Evolutionary conservation across 1,140 invertebrate species (phyloP), one percentile per base, ranked within the genome.

Genomic region (Drosophila sulfurigaster): DNA sequence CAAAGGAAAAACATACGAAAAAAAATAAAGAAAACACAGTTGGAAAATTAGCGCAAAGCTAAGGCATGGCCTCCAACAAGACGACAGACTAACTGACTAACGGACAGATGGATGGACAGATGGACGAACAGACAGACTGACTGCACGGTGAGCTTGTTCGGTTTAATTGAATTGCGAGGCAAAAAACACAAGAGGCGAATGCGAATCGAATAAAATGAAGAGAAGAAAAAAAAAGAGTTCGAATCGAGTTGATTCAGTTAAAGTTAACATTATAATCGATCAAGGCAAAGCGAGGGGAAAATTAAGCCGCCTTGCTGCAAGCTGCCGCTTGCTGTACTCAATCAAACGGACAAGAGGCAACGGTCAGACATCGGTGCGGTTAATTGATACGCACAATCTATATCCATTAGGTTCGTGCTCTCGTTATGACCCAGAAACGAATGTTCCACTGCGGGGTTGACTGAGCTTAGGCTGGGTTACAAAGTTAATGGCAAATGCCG

Each of bases 201-300:
- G 13, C 66, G 48, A 76, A 78, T 62, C 48, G 52, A 65, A 62
- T 66, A 59, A 58, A 64, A 70, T 63, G 56, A 56, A n/a, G 56
- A 56, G 25, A 35, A 10, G 10, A 5, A 51, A 28, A 51, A 51
- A 25, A 30, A 5, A 30, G 11, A 57, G 32, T 68, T 54, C 66
- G 57, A 74, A 79, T 48, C 58, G 62, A 49, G 65, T 78, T 63
- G 73, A 62, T 69, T 89, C 60, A 57, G 60, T 60, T 78, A 48
- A 65, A 76, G 71, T 89, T 89, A 89, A 89, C 86, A 89, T 89
- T 89, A 89, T 89, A 89, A 89, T 89, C 85, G 85, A 89, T 90
- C 85, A 89, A 88, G 85, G 85, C 81, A 81, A 88, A 89, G 78
- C 81, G 74, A 89, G 80, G 79, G 75, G 79, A 81, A 86, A 75